Percentiles rank a stretch among this genome's conserved stretches.
These are phyloP conservation scores for Hypomecis punctinalis DNA, from an alignment of 2,888 invertebrate species.

Conservation along the genomic window DNA sequence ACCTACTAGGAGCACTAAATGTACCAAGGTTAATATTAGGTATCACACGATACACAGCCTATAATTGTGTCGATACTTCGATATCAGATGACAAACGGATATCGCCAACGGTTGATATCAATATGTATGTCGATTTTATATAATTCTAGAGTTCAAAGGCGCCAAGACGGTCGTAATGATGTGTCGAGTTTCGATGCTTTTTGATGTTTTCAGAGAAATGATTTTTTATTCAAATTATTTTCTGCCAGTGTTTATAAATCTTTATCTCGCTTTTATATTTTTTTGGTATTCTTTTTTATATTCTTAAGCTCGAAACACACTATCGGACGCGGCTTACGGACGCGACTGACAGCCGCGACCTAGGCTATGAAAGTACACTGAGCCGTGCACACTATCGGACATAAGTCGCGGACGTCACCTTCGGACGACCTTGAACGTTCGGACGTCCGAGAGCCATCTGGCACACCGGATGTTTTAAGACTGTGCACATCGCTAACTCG, in stretches of 20 bases:
- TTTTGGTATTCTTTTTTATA: background rate
- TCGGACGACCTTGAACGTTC: too few species aligned
- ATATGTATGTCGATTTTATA: conserved; percentile 13
- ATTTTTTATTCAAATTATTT: conserved; percentile 12
- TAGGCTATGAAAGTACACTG: too few species aligned
- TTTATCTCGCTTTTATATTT: background rate
- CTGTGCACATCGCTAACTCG: too few species aligned
- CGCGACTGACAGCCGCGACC: too few species aligned
- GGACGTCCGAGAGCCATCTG: too few species aligned
- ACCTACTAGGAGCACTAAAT: too few species aligned
- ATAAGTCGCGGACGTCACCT: too few species aligned
- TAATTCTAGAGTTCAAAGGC: conserved; percentile 35
- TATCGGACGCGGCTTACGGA: too few species aligned
- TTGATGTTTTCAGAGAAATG: conserved; percentile 15
- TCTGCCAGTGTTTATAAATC: background rate
- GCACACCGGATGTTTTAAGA: too few species aligned
- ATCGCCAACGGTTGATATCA: conserved; percentile 19
- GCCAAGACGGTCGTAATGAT: conserved; percentile 32
- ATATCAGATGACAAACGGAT: conserved; percentile 19
- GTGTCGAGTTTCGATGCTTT: conserved; percentile 34
- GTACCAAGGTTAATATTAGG: too few species aligned
- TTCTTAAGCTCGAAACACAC: too few species aligned
- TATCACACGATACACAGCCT: background rate
- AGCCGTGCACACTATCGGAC: too few species aligned
- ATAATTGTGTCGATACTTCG: conserved; percentile 5